Evolutionary conservation across 2,113 vertebrate genomes (phyloP).

Genomic region (Python bivittatus): DNA sequence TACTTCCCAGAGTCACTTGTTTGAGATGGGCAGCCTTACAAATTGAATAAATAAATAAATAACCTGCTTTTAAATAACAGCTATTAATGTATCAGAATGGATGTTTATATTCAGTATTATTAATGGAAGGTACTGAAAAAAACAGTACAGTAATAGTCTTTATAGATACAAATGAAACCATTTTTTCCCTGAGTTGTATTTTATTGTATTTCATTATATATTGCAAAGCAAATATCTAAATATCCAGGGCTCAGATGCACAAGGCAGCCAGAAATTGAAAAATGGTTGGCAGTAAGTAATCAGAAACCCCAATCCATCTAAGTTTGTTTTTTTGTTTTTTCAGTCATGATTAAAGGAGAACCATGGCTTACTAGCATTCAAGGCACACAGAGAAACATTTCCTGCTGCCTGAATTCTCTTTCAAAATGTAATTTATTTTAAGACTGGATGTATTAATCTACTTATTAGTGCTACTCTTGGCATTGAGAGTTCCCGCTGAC

Average conservation of each 20-base stretch:
- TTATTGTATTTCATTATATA: conserved; percentile 14
- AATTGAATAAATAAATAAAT: background rate
- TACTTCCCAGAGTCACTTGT: too few species aligned
- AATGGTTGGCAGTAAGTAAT: background rate
- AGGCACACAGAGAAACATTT: background rate
- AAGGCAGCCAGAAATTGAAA: background rate
- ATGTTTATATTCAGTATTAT: background rate
- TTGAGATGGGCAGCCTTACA: too few species aligned
- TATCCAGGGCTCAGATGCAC: background rate
- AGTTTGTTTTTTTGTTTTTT: too few species aligned
- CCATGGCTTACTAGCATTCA: background rate
- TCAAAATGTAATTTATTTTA: conserved; percentile 28
- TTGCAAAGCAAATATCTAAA: background rate
- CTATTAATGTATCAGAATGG: conserved; percentile 13
- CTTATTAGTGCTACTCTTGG: conserved; percentile 25
- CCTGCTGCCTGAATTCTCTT: conserved; percentile 31
- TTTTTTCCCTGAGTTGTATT: conserved; percentile 11
- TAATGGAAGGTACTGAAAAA: background rate
- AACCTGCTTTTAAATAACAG: background rate
- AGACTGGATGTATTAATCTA: conserved; percentile 38
- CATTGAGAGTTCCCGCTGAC: conserved; percentile 2
- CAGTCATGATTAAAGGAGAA: background rate
- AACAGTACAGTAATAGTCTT: background rate
- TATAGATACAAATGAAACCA: background rate
- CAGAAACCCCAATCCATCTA: conserved; percentile 16